A percentile compares a stretch with the other conserved stretches of the same genome.
phyloP scores from a whole-genome alignment of 2,113 vertebrate species.

The Progne subis region DNA sequence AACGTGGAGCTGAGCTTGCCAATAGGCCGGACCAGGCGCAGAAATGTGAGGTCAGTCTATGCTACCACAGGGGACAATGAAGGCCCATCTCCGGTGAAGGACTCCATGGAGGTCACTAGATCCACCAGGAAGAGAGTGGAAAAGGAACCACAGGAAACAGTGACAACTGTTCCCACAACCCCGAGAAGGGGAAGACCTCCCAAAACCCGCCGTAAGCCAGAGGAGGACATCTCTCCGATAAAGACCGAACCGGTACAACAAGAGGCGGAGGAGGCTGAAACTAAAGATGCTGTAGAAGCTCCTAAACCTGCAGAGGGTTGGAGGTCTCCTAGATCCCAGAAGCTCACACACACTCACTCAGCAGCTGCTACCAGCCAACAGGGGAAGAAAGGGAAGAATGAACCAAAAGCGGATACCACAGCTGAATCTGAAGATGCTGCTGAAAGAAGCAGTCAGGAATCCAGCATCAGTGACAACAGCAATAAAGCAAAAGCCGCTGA shows the following conservation, averaged over 20 bases:
- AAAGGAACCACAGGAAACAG: constrained; percentile 84
- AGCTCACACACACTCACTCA: constrained; percentile 72
- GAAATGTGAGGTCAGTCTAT: constrained; percentile 93
- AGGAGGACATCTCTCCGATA: constrained; percentile 82
- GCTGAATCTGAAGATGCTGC: constrained; percentile 67
- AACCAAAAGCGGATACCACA: constrained; percentile 69
- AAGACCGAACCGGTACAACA: constrained; percentile 79
- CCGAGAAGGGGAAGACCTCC: constrained; percentile 89
- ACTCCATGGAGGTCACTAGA: constrained; percentile 81
- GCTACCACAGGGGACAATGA: constrained; percentile 89
- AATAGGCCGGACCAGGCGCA: constrained; percentile 86
- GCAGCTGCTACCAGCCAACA: constrained; percentile 65
- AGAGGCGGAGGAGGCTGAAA: constrained; percentile 80
- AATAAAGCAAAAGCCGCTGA: constrained; percentile 62
- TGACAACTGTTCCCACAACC: constrained; percentile 67
- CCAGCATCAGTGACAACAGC: constrained; percentile 27
- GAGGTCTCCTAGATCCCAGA: constrained; percentile 86
- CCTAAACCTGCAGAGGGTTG: constrained; percentile 70
- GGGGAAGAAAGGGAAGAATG: constrained; percentile 82
- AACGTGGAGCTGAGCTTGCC: constrained; percentile 84
- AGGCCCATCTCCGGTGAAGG: constrained; percentile 80
- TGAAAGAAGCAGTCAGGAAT: constrained; percentile 55
- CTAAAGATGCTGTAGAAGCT: constrained; percentile 75
- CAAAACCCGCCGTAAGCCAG: constrained; percentile 83
- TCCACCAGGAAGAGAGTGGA: constrained; percentile 89